Conservation (phyloP, 2,113 vertebrate species). For the Callorhinus ursinus region DNA sequence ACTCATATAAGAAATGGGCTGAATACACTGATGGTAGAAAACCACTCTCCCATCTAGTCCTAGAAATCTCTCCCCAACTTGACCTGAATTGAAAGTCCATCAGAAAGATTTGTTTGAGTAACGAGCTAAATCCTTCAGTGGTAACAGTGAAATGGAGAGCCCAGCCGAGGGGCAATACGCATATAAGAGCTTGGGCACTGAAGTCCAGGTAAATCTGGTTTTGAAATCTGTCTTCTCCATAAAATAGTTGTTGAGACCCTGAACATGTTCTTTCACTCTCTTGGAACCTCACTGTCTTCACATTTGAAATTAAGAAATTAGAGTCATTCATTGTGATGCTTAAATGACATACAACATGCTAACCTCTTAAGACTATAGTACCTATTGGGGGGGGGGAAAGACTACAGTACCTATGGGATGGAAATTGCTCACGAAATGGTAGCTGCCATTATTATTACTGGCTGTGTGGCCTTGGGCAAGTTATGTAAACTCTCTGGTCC, state of each 20-base stretch:
- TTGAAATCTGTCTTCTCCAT: conserved; percentile 36
- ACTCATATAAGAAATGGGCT: not conserved
- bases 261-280: conserved; percentile 32
- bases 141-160: not conserved
- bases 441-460: not conserved
- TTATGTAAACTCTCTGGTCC: conserved; percentile 39
- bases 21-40: conserved; percentile 54
- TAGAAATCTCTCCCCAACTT: conserved; percentile 33
- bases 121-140: not conserved
- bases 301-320: conserved; percentile 40
- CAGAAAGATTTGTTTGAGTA: conserved; percentile 32
- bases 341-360: conserved; percentile 3
- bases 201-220: conserved; percentile 40
- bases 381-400: not conserved
- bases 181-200: conserved; percentile 7
- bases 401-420: not conserved
- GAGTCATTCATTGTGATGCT: not conserved
- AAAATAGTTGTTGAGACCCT: conserved; percentile 7
- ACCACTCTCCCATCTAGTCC: not conserved
- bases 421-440: conserved; percentile 45
- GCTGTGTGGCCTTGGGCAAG: not conserved
- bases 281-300: conserved; percentile 37
- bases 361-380: conserved; percentile 35
- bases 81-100: conserved; percentile 54
- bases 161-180: not conserved